These are phyloP conservation scores for Brenthis hecate DNA, from an alignment of 2,888 invertebrate species.

Conservation along the genomic window DNA sequence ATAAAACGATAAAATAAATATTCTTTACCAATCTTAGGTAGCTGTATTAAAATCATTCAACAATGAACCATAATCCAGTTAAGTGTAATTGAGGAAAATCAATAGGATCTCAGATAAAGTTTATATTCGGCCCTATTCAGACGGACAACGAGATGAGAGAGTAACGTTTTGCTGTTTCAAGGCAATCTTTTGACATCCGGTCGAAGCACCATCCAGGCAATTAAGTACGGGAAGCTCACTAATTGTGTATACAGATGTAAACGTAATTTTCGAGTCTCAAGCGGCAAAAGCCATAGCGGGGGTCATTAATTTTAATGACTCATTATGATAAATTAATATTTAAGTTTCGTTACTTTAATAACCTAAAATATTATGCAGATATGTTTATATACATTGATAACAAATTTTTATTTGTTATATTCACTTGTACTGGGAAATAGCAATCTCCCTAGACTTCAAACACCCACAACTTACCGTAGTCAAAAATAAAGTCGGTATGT, in stretches of 20 bases:
- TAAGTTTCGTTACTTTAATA: conserved; percentile 40
- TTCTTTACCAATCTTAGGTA: conserved; percentile 27
- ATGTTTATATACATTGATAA: not conserved
- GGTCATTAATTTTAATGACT: conserved; percentile 39
- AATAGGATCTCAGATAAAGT: conserved; percentile 35
- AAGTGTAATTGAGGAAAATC: conserved; percentile 33
- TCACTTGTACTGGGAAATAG: too few relatives aligned
- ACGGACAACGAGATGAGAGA: conserved; percentile 39
- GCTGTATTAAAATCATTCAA: conserved; percentile 14
- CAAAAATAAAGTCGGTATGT: too few relatives aligned
- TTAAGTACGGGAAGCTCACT: conserved; percentile 72
- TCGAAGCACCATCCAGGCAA: conserved; percentile 69
- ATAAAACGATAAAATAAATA: not conserved
- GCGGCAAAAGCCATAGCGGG: conserved; percentile 45
- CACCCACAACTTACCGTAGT: too few relatives aligned
- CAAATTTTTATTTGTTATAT: not conserved
- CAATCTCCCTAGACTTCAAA: too few relatives aligned
- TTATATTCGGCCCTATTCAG: conserved; percentile 35
- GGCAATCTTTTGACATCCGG: conserved; percentile 79
- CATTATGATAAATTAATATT: conserved; percentile 44
- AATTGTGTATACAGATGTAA: conserved; percentile 66
- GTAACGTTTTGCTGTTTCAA: conserved; percentile 65
- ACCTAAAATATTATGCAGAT: not conserved
- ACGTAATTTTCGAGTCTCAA: conserved; percentile 45
- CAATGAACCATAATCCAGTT: conserved; percentile 14